Conservation (phyloP, 2,888 invertebrate species). For the Desoria tigrina region DNA sequence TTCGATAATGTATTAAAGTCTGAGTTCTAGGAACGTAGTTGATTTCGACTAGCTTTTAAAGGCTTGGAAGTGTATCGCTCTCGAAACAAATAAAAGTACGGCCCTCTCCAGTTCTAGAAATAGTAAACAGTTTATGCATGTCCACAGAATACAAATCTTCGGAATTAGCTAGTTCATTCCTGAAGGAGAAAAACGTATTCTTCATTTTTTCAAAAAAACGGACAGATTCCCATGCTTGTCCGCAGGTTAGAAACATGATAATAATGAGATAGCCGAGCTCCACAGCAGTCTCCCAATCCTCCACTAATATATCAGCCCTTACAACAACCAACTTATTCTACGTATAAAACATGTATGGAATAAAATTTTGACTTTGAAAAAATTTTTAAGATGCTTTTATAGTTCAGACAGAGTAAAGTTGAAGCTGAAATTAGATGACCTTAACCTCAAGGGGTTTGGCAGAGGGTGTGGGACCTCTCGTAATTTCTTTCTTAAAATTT, state of each 20-base stretch:
- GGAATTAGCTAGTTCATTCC: conserved; percentile 11
- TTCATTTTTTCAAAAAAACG: background rate
- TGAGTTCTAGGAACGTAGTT: too few species aligned
- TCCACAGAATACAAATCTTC: conserved; percentile 6
- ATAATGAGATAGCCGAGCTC: background rate
- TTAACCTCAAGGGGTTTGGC: conserved; percentile 19
- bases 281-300: too few species aligned
- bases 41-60: too few species aligned
- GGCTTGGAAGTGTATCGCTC: too few species aligned
- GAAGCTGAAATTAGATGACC: conserved; percentile 25
- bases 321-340: too few species aligned
- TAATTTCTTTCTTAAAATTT: conserved; percentile 22
- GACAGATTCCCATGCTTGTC: conserved; percentile 13
- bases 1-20: background rate
- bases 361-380: background rate
- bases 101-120: too few species aligned
- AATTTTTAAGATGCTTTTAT: background rate
- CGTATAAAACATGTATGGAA: too few species aligned
- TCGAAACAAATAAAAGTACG: too few species aligned
- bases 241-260: conserved; percentile 1
- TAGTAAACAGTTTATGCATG: too few species aligned
- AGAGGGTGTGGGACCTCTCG: conserved; percentile 25
- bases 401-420: conserved; percentile 20
- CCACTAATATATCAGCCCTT: too few species aligned
- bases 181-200: background rate